A percentile compares a stretch with the other conserved stretches of the same genome.
Evolutionary conservation across 2,888 invertebrate species (phyloP).

Genomic region (Athrips mouffetella): DNA sequence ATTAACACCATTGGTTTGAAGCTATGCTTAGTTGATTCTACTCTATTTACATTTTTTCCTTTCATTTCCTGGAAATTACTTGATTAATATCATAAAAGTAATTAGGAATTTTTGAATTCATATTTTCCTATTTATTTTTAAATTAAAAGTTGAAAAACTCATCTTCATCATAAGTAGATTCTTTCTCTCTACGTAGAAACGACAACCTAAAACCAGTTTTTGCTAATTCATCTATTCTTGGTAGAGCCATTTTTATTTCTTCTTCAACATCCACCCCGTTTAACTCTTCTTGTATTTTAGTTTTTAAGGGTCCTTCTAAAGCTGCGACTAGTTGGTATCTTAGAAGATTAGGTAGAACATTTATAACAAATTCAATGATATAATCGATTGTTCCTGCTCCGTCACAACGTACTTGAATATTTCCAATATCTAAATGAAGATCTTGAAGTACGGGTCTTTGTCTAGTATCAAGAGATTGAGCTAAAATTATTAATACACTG

Average conservation of each 20-base stretch:
- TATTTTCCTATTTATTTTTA: too few species aligned
- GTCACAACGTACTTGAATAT: conserved; percentile 85
- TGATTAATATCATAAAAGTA: too few species aligned
- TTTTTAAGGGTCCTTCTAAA: conserved; percentile 82
- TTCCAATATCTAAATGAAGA: conserved; percentile 84
- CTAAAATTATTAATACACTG: conserved; percentile 78
- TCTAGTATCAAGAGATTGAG: conserved; percentile 84
- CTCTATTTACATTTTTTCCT: background rate
- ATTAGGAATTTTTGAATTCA: too few species aligned
- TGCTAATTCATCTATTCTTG: conserved; percentile 76
- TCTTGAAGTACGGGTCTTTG: conserved; percentile 81
- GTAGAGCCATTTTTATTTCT: conserved; percentile 78
- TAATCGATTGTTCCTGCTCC: conserved; percentile 89
- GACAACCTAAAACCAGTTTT: conserved; percentile 41
- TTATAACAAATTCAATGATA: conserved; percentile 83
- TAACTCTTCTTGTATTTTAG: conserved; percentile 82
- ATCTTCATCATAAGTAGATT: conserved; percentile 29
- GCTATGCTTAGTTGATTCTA: too few species aligned
- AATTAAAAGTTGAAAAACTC: conserved; percentile 39
- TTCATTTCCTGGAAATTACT: too few species aligned
- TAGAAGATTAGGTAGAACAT: conserved; percentile 86
- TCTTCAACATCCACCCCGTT: conserved; percentile 83
- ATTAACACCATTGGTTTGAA: too few species aligned
- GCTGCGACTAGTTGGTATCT: conserved; percentile 88
- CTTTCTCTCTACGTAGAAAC: conserved; percentile 19